phyloP scores from a whole-genome alignment of 2,888 invertebrate genomes.

The Beris morrisii region DNA sequence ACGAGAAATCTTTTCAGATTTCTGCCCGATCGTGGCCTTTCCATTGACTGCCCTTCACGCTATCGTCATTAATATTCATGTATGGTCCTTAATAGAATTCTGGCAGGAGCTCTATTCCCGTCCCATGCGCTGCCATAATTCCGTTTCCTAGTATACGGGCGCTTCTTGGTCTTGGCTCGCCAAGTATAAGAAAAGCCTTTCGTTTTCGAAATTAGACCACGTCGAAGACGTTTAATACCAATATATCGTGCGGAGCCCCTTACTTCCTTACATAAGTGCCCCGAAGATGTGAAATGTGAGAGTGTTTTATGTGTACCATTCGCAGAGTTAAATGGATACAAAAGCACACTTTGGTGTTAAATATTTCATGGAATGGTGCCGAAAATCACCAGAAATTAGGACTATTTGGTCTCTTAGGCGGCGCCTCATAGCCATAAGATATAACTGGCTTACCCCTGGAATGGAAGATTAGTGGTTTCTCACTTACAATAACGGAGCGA shows the following conservation, averaged over 20 bases:
- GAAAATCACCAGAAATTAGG: constrained; percentile 3
- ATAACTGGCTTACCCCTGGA: not conserved
- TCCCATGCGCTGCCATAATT: too few relatives aligned
- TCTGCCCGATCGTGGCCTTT: too few relatives aligned
- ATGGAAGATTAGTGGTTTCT: not conserved
- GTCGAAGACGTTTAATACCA: too few relatives aligned
- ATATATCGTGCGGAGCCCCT: not conserved
- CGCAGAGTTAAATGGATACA: not conserved
- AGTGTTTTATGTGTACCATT: not conserved
- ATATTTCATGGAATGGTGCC: constrained; percentile 1
- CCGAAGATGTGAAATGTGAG: not conserved
- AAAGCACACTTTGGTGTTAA: not conserved
- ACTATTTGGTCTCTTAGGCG: constrained; percentile 1
- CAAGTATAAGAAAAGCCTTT: too few relatives aligned
- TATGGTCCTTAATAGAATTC: too few relatives aligned
- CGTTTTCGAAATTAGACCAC: too few relatives aligned
- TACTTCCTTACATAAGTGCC: not conserved
- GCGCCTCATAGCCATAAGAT: not conserved
- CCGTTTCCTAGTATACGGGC: too few relatives aligned
- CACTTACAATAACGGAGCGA: not conserved
- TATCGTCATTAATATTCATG: too few relatives aligned
- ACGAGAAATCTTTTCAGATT: too few relatives aligned
- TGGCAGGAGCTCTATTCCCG: too few relatives aligned
- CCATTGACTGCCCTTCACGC: too few relatives aligned
- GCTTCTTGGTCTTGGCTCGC: too few relatives aligned